Percentiles rank a stretch among this genome's conserved stretches.
Conservation (phyloP, 2,888 invertebrate genomes). For the Harpalus rufipes region DNA sequence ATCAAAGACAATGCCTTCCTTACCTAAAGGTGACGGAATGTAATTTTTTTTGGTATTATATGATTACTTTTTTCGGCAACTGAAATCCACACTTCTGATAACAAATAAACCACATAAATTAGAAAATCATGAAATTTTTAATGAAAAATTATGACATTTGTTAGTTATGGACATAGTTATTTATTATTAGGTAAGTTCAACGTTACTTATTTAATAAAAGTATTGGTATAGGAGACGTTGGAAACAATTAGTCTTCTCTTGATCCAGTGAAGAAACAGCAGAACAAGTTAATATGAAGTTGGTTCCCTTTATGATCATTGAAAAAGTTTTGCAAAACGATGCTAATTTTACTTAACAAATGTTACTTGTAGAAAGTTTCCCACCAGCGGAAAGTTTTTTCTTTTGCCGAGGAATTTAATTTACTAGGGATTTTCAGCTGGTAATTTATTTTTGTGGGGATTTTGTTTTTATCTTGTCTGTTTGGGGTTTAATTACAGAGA, state of each 20-base stretch:
- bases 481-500: slow-evolving; percentile 50
- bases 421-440: slow-evolving; percentile 58
- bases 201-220: too few species aligned
- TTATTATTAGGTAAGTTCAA: too few species aligned
- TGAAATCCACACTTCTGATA: too few species aligned
- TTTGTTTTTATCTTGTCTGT: slow-evolving; percentile 57
- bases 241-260: slow-evolving; percentile 45
- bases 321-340: slow-evolving; percentile 62
- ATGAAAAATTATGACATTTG: too few species aligned
- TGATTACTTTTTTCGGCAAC: too few species aligned
- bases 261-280: not conserved
- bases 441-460: slow-evolving; percentile 54
- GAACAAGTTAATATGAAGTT: slow-evolving; percentile 45
- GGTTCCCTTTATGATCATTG: slow-evolving; percentile 62
- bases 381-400: slow-evolving; percentile 43
- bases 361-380: slow-evolving; percentile 57
- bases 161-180: too few species aligned
- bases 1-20: too few species aligned
- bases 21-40: too few species aligned
- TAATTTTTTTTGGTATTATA: too few species aligned
- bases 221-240: not conserved
- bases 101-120: too few species aligned
- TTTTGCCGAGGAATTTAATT: slow-evolving; percentile 62
- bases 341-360: slow-evolving; percentile 64
- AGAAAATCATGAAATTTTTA: too few species aligned